Evolutionary conservation across 2,113 vertebrate species (phyloP).

Genomic region (Anoplopoma fimbria): DNA sequence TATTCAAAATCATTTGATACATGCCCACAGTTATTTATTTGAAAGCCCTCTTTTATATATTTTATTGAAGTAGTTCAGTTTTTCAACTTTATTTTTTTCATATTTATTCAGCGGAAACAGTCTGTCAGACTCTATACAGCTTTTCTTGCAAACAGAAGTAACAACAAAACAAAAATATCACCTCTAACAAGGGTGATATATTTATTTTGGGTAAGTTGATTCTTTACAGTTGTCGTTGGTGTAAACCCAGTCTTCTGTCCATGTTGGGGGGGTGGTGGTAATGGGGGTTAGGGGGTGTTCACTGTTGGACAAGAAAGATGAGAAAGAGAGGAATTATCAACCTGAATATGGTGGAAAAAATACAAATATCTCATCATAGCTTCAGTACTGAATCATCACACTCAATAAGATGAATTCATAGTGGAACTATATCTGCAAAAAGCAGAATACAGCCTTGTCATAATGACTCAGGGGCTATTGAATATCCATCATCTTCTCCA

Average conservation of each 20-base stretch:
- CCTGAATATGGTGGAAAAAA: not conserved
- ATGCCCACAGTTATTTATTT: not conserved
- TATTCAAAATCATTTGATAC: conserved; percentile 15
- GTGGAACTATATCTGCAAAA: conserved; percentile 4
- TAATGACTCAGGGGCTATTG: not conserved
- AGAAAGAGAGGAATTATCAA: conserved; percentile 6
- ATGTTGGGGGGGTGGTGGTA: not conserved
- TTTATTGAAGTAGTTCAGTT: not conserved
- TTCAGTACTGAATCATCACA: not conserved
- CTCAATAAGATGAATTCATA: not conserved
- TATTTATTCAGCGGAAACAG: not conserved
- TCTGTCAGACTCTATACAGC: not conserved
- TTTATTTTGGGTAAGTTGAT: conserved; percentile 28
- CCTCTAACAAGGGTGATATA: conserved; percentile 29
- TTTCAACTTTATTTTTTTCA: conserved; percentile 1
- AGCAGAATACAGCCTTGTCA: conserved; percentile 10
- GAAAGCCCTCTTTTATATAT: not conserved
- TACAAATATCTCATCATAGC: not conserved
- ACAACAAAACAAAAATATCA: conserved; percentile 16
- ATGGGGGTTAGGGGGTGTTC: not conserved
- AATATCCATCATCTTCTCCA: conserved; percentile 18
- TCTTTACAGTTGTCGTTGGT: conserved; percentile 11
- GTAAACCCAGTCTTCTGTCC: conserved; percentile 24
- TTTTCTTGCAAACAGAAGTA: conserved; percentile 2
- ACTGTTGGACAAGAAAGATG: conserved; percentile 21